Base-by-base conservation (phyloP, 2,113 vertebrate genomes). In the Chaetodon trifascialis region DNA sequence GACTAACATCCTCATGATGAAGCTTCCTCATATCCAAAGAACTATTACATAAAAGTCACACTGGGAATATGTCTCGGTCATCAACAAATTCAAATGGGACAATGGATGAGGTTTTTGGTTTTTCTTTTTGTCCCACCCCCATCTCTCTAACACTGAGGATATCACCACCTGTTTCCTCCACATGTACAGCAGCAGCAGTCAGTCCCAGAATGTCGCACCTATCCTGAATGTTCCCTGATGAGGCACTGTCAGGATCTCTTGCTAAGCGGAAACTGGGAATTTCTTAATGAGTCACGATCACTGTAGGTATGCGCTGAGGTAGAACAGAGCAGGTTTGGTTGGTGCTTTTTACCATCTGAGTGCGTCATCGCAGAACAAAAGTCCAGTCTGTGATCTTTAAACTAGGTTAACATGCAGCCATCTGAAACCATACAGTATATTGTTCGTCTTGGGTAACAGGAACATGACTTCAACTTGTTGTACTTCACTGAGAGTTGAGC, bases 281-380 rank as follows among this genome's bases (percentile, higher is more conserved):
- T 85, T 91, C 73, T 88, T 49, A 79, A 81, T 84, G 72, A 88
- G 59, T 92, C 90, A 89, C 14, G 17, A 73, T 76, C 1, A 4
- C 30, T 54, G 63, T 70, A 44, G 46, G 52, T 68, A 42, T 8
- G 74, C 12, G 34, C 11, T 11, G 44, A 23, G 14, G 85, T 4
- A 9, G 77, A 72, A 56, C 56, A 15, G 59, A 73, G 55, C 71
- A 47, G 65, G 71, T 82, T 76, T 73, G 60, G 63, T 55, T 16
- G 42, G 44, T 79, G 3, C 38, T 59, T 65, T 63, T 79, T 5
- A 25, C 17, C 17, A 34, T 25, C 4, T 36, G 7, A 1, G 17
- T 52, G 64, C 51, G 73, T 65, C 42, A 30, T 30, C 30, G 3
- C 63, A 63, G n/a, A 16, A 69, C 63, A 63, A 30, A 16, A 69